Base-by-base conservation (phyloP, 2,113 vertebrate species). In the Coregonus clupeaformis region DNA sequence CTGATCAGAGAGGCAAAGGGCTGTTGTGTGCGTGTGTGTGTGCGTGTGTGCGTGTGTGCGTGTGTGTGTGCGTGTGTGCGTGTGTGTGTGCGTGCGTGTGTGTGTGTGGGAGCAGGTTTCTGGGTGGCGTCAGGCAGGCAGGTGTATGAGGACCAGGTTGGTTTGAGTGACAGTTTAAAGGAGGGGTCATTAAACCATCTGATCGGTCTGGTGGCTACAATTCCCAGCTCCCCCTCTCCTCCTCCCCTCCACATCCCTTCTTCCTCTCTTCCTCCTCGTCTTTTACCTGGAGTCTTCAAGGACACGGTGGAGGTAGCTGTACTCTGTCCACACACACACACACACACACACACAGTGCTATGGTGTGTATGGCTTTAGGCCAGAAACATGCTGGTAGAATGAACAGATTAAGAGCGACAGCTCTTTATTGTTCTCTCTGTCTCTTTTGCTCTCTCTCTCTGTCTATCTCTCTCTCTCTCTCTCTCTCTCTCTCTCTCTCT, bases 201-300 rank as follows among this genome's bases (percentile, higher is more conserved):
- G 82, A 86, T 84, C 68, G 67, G 72, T 57, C 18, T 68, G 69
- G 78, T 74, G 71, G 82, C 62, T 79, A 76, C 79, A 92, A 86
- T 87, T 89, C 84, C 83, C 85, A 85, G 80, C 36, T 42, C 36
- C 36, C 7, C 60, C 22, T 25, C 60, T 24, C 7, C 60, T 42
- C 24, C 22, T 25, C n/a, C 24, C 68, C 22, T 36, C 68, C 24
- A 32, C 25, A 16, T 27, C 69, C 16, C 25, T 30, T 6, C 13
- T n/a, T 52, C 24, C 68, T 74, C 16, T 47, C 78, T 62, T 68
- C 65, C 63, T 29, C 20, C 22, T 72, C 55, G 13, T 75, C 27
- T 47, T 83, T 80, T 85, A 92, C 91, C 92, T 92, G 92, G 88
- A 90, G 86, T 87, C 85, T 93, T 95, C 94, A 71, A 70, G 52